Percentiles rank a stretch among this genome's conserved stretches.
phyloP scores from a whole-genome alignment of 1,140 invertebrate genomes.

The Solen grandis region DNA sequence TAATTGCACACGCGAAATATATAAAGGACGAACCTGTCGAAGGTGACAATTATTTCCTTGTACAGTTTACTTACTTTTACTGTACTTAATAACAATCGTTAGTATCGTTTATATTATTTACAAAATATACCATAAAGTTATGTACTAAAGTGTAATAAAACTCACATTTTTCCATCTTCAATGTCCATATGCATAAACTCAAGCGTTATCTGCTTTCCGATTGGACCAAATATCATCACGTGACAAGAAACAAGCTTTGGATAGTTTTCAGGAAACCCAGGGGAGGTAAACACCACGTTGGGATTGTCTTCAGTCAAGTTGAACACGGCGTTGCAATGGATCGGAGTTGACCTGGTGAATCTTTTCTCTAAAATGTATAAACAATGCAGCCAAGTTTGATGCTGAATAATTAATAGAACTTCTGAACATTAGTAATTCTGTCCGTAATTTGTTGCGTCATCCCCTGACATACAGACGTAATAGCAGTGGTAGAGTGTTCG shows the following conservation, averaged over 20 bases:
- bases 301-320: slow-evolving; percentile 1
- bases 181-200: slow-evolving; percentile 40
- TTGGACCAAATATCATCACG: slow-evolving; percentile 13
- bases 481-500: slow-evolving; percentile 3
- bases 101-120: not conserved
- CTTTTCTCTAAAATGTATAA: slow-evolving; percentile 14
- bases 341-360: not conserved
- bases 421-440: not conserved
- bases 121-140: not conserved
- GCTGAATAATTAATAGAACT: not conserved
- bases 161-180: slow-evolving; percentile 31
- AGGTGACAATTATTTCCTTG: too few relatives aligned
- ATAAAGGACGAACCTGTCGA: too few relatives aligned
- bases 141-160: not conserved
- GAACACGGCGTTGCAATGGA: not conserved
- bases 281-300: slow-evolving; percentile 2
- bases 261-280: slow-evolving; percentile 20
- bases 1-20: too few relatives aligned
- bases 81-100: not conserved
- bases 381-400: not conserved
- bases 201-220: slow-evolving; percentile 25
- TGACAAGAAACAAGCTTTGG: slow-evolving; percentile 13
- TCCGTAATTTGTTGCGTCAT: not conserved
- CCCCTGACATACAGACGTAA: not conserved
- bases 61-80: slow-evolving; percentile 1